A percentile compares a stretch with the other conserved stretches of the same genome.
Conservation (phyloP, 2,888 invertebrate species). For the Caenorhabditis wallacei region DNA sequence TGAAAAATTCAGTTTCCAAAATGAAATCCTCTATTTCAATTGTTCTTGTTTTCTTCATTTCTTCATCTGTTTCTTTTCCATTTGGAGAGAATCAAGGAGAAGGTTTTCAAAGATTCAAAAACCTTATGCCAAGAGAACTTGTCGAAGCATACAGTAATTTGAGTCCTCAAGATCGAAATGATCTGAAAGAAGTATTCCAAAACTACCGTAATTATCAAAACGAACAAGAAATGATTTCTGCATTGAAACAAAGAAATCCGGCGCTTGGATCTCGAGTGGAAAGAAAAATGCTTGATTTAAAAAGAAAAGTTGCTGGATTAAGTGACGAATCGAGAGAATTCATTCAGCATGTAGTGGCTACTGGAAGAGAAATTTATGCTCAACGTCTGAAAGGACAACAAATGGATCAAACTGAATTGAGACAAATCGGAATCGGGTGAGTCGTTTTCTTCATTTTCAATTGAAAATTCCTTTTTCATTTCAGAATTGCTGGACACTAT, state of each 20-base stretch:
- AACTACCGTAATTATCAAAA: constrained; percentile 40
- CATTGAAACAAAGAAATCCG: constrained; percentile 53
- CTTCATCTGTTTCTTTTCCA: constrained; percentile 20
- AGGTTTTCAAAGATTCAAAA: constrained; percentile 40
- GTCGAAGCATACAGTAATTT: constrained; percentile 44
- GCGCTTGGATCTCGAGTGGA: constrained; percentile 60
- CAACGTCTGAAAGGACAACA: constrained; percentile 38
- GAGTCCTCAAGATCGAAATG: constrained; percentile 34
- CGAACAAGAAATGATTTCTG: constrained; percentile 38
- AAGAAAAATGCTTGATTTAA: constrained; percentile 29
- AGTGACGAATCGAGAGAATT: constrained; percentile 51
- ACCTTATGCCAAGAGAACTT: constrained; percentile 49
- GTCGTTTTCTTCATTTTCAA: not conserved
- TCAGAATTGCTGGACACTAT: constrained; percentile 40
- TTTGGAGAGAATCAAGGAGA: constrained; percentile 2
- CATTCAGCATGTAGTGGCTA: constrained; percentile 28
- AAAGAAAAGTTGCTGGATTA: constrained; percentile 50
- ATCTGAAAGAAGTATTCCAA: constrained; percentile 50
- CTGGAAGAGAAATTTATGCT: constrained; percentile 40
- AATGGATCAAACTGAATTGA: constrained; percentile 22
- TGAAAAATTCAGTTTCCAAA: not conserved
- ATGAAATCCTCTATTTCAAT: not conserved
- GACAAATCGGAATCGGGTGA: constrained; percentile 47
- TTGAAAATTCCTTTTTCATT: not conserved
- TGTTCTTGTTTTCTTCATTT: not conserved